phyloP scores from a whole-genome alignment of 2,888 invertebrate species.

The Osmoderma eremita region DNA sequence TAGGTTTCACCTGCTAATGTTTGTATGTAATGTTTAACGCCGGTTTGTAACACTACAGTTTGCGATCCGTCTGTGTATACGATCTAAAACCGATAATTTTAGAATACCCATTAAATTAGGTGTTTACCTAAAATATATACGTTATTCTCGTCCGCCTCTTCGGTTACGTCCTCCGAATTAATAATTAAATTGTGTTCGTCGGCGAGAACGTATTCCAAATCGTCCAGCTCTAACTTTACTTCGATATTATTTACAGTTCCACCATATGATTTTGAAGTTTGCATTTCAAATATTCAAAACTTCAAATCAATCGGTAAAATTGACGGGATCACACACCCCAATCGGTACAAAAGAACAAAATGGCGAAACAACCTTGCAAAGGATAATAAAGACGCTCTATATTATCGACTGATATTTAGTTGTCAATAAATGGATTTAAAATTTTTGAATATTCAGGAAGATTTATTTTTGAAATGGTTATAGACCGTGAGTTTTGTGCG shows the following conservation, averaged over 20 bases:
- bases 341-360: slow-evolving; percentile 49
- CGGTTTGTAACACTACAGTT: slow-evolving; percentile 40
- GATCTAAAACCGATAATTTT: slow-evolving; percentile 23
- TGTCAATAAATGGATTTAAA: background rate
- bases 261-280: slow-evolving; percentile 36
- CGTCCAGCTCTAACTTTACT: slow-evolving; percentile 31
- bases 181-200: slow-evolving; percentile 24
- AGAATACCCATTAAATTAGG: too few relatives aligned
- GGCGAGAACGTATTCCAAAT: slow-evolving; percentile 37
- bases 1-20: slow-evolving; percentile 42
- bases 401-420: slow-evolving; percentile 11
- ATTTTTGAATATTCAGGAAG: background rate
- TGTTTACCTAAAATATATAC: slow-evolving; percentile 10
- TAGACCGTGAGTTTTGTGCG: too few relatives aligned
- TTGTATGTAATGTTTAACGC: slow-evolving; percentile 45
- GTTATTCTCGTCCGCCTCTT: slow-evolving; percentile 26
- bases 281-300: slow-evolving; percentile 40
- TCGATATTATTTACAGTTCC: background rate
- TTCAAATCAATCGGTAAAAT: slow-evolving; percentile 42
- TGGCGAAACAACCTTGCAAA: slow-evolving; percentile 30
- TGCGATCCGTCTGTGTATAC: slow-evolving; percentile 36
- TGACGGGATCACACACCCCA: slow-evolving; percentile 40
- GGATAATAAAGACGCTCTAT: slow-evolving; percentile 8
- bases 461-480: too few relatives aligned
- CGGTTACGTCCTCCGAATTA: slow-evolving; percentile 3